These are phyloP conservation scores for Diarsia rubi DNA, from an alignment of 2,888 invertebrate species.

Conservation along the genomic window DNA sequence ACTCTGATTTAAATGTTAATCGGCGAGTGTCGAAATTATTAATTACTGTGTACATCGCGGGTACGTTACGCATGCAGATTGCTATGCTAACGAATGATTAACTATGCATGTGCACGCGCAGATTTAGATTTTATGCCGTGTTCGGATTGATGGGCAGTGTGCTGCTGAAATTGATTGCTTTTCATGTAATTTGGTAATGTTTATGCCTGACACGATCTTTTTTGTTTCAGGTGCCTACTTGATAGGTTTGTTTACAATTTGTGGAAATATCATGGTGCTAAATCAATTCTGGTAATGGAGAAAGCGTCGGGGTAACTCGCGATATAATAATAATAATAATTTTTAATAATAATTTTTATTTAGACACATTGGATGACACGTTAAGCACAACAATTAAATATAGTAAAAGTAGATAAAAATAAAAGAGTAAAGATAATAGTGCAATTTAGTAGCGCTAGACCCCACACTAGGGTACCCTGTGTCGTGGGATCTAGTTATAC, in stretches of 20 bases:
- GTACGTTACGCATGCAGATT: constrained; percentile 89
- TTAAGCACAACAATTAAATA: too few species aligned
- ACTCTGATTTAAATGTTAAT: constrained; percentile 88
- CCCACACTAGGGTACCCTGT: too few species aligned
- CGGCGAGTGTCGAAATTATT: constrained; percentile 89
- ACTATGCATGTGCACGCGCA: constrained; percentile 84
- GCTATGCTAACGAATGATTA: constrained; percentile 89
- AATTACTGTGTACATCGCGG: constrained; percentile 84
- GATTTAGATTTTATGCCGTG: constrained; percentile 74
- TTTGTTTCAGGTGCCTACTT: constrained; percentile 16
- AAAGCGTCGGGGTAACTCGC: not conserved
- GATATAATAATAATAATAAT: too few species aligned
- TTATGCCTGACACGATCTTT: constrained; percentile 54
- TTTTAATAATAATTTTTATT: too few species aligned
- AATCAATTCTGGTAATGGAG: not conserved
- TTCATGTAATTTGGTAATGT: constrained; percentile 55
- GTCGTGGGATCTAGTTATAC: too few species aligned
- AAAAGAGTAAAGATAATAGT: too few species aligned
- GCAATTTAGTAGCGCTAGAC: too few species aligned
- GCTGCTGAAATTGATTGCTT: constrained; percentile 60
- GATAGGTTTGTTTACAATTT: constrained; percentile 22
- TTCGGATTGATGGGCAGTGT: constrained; percentile 64
- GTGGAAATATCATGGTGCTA: not conserved
- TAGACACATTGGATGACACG: too few species aligned
- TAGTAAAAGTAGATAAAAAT: too few species aligned